Evolutionary conservation across 2,888 invertebrate genomes (phyloP).

Genomic region (Xestia sexstrigata): DNA sequence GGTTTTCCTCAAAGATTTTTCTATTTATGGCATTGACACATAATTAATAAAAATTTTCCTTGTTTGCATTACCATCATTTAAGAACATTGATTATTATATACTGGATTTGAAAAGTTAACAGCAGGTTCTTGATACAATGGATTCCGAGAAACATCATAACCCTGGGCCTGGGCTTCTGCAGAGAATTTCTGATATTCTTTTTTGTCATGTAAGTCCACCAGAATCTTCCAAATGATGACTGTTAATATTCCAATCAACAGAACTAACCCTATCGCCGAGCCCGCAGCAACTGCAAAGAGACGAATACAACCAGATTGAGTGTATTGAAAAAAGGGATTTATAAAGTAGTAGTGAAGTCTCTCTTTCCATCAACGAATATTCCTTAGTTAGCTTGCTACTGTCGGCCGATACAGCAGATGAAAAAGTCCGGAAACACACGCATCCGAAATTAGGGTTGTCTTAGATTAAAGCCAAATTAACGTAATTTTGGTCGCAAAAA

Average conservation of each 20-base stretch:
- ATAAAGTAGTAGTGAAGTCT: not conserved
- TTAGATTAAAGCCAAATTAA: not conserved
- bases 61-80: constrained; percentile 37
- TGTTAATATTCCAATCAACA: constrained; percentile 82
- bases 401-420: not conserved
- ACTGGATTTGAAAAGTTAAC: constrained; percentile 76
- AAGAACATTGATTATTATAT: constrained; percentile 59
- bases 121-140: constrained; percentile 74
- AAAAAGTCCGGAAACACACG: not conserved
- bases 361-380: too few relatives aligned
- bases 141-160: constrained; percentile 74
- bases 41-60: constrained; percentile 31
- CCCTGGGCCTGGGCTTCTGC: constrained; percentile 73
- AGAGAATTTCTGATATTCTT: constrained; percentile 80
- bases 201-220: constrained; percentile 79
- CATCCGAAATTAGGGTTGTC: too few relatives aligned
- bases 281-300: constrained; percentile 78
- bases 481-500: not conserved
- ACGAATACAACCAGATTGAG: constrained; percentile 5
- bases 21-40: constrained; percentile 19
- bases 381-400: too few relatives aligned
- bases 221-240: constrained; percentile 81
- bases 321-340: not conserved
- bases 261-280: constrained; percentile 75
- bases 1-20: constrained; percentile 50